phyloP scores from a whole-genome alignment of 2,888 invertebrate species.

The Pseudanteris insignis region DNA sequence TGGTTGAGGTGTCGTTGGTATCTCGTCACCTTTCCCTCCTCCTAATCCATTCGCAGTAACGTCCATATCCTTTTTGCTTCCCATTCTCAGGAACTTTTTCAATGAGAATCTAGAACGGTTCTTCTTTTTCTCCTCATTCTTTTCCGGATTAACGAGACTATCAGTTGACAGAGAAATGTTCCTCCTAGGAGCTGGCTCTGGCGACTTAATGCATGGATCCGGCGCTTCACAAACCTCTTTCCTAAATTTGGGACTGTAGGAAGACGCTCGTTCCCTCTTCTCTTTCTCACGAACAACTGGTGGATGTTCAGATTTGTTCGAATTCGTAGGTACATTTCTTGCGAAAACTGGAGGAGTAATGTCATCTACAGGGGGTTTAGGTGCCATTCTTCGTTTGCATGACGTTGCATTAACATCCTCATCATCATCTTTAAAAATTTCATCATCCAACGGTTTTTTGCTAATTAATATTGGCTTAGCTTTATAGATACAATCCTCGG shows the following conservation, averaged over 20 bases:
- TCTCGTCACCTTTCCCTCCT: slow-evolving; percentile 51
- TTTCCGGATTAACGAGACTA: slow-evolving; percentile 68
- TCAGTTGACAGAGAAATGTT: slow-evolving; percentile 81
- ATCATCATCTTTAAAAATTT: slow-evolving; percentile 43
- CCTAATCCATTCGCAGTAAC: slow-evolving; percentile 63
- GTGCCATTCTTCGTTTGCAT: slow-evolving; percentile 78
- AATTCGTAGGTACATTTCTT: slow-evolving; percentile 68
- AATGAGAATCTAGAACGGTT: slow-evolving; percentile 80
- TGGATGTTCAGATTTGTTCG: slow-evolving; percentile 70
- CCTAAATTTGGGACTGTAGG: slow-evolving; percentile 72
- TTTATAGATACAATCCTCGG: slow-evolving; percentile 10
- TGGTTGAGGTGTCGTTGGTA: slow-evolving; percentile 68
- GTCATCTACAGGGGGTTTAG: slow-evolving; percentile 70
- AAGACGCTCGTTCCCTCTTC: slow-evolving; percentile 76
- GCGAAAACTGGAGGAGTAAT: slow-evolving; percentile 68
- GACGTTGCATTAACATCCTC: slow-evolving; percentile 66
- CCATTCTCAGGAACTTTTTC: slow-evolving; percentile 84
- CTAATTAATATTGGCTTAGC: slow-evolving; percentile 18
- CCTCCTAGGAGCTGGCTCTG: slow-evolving; percentile 75
- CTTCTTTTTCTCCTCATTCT: slow-evolving; percentile 73
- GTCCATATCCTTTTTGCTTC: slow-evolving; percentile 77
- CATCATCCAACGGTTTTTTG: slow-evolving; percentile 41
- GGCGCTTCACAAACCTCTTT: slow-evolving; percentile 66
- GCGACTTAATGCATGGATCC: slow-evolving; percentile 49
- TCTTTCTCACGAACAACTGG: slow-evolving; percentile 77